These are phyloP conservation scores for Parapristionchus giblindavisi DNA, from an alignment of 2,888 invertebrate genomes.

Conservation along the genomic window DNA sequence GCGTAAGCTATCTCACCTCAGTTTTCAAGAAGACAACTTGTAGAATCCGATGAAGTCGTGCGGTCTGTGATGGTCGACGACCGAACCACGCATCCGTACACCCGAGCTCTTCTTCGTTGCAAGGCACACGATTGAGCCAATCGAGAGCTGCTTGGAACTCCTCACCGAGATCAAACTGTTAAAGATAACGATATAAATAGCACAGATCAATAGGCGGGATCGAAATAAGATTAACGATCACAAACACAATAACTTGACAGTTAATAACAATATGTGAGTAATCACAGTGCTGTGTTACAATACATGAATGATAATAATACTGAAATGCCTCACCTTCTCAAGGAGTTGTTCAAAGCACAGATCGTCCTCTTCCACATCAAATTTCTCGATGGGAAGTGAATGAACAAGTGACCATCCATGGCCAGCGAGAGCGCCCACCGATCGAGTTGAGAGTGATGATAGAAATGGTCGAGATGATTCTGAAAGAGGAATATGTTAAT, in stretches of 20 bases:
- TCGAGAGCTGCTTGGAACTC: slow-evolving; percentile 59
- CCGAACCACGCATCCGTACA: slow-evolving; percentile 56
- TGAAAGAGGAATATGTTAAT: not conserved
- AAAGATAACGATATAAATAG: not conserved
- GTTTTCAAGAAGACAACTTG: slow-evolving; percentile 55
- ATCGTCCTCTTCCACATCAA: slow-evolving; percentile 16
- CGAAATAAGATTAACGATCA: not conserved
- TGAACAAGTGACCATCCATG: slow-evolving; percentile 32
- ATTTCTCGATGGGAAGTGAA: slow-evolving; percentile 11
- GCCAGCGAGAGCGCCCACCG: slow-evolving; percentile 35
- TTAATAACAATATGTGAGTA: not conserved
- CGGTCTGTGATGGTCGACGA: slow-evolving; percentile 52
- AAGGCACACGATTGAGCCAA: slow-evolving; percentile 58
- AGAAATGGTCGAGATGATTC: slow-evolving; percentile 15
- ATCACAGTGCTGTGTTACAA: not conserved
- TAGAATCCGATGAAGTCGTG: slow-evolving; percentile 53
- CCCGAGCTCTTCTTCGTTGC: slow-evolving; percentile 55
- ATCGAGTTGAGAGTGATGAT: slow-evolving; percentile 23
- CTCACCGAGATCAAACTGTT: slow-evolving; percentile 55
- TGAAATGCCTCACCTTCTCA: slow-evolving; percentile 12
- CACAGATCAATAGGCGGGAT: not conserved
- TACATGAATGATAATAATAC: not conserved
- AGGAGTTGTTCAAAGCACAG: slow-evolving; percentile 18
- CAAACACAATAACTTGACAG: not conserved
- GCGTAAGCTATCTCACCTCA: slow-evolving; percentile 41